Evolutionary conservation across 2,888 invertebrate genomes (phyloP), one percentile per base, ranked within the genome.

Genomic region (Apotomis betuletana): DNA sequence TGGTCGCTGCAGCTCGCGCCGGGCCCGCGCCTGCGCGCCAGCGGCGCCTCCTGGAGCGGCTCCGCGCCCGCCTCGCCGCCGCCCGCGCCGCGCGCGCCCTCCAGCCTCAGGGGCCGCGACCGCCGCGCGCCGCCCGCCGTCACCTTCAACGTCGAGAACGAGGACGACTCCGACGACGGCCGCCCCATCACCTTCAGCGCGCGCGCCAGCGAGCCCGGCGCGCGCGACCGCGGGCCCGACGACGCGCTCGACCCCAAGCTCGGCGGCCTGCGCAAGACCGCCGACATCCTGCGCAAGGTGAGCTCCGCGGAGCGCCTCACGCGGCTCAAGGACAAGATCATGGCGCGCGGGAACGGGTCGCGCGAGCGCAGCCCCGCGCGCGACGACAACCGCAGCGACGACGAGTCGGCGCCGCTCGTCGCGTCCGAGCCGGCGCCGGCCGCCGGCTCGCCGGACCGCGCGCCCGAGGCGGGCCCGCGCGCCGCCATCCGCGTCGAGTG

Each of bases 341-440:
- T 90, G 84, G 75, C 86, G 54, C 86, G 88, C 73, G 85, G 86
- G 57, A 82, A 83, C 64, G 85, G 85, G 8, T 89, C 89, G n/a
- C 88, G 88, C 55, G 91, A 90, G 38, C 88, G 90, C 77, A 90
- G 87, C 77, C 90, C 90, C 71, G 75, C 81, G 73, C 87, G 87
- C 74, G 87, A 86, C 68, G 88, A 87, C 60, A 76, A 83, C 55
- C 86, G 87, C 74, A 94, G 94, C 83, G 96, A 96, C 82, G 96
- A 96, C 83, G 96, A 96, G 81, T 95, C 95, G 77, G 95, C 96
- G 3, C 96, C 96, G 70, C 91, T 96, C 74, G 95, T 96, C 6
- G 94, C 94, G 76, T 92, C 93, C 8, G 90, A 91, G 74, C 79
- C 88, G 69, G 86, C 51, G 27, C n/a, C 89, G 5, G 88, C 72